phyloP scores from a whole-genome alignment of 2,888 invertebrate genomes.

The Drosophila rellima region DNA sequence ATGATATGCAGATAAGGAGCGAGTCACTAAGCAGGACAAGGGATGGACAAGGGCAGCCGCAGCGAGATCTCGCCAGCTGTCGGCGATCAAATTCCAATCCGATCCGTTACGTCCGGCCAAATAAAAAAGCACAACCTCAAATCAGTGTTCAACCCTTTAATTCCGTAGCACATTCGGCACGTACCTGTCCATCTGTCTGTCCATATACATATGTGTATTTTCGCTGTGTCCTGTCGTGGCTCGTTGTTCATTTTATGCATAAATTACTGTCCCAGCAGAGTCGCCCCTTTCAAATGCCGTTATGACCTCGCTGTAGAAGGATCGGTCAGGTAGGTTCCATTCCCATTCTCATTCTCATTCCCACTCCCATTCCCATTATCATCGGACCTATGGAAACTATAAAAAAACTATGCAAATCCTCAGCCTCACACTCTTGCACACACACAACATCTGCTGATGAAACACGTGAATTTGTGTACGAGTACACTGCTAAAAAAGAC shows the following conservation, averaged over 20 bases:
- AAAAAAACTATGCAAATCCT: constrained; percentile 35
- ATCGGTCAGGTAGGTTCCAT: constrained; percentile 50
- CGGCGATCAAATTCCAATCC: constrained; percentile 34
- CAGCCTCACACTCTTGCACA: constrained; percentile 14
- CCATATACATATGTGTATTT: constrained; percentile 9
- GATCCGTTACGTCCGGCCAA: constrained; percentile 35
- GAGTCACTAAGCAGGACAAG: neutral
- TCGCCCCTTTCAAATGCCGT: constrained; percentile 21
- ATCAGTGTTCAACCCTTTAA: constrained; percentile 60
- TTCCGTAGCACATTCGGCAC: constrained; percentile 7
- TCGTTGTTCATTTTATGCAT: constrained; percentile 32
- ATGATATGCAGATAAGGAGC: constrained; percentile 32
- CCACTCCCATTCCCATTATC: constrained; percentile 20
- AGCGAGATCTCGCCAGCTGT: constrained; percentile 46
- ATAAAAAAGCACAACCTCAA: constrained; percentile 29
- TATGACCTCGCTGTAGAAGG: constrained; percentile 22
- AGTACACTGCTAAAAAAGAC: neutral
- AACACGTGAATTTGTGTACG: constrained; percentile 1
- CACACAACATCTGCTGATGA: constrained; percentile 40
- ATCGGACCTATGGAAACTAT: constrained; percentile 33
- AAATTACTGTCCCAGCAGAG: constrained; percentile 29
- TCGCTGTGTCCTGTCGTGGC: constrained; percentile 21
- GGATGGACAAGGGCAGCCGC: constrained; percentile 36
- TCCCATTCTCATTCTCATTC: constrained; percentile 1
- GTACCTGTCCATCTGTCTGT: constrained; percentile 42